Conservation (phyloP, 2,888 invertebrate species). For the Azorinus chamasolen region DNA sequence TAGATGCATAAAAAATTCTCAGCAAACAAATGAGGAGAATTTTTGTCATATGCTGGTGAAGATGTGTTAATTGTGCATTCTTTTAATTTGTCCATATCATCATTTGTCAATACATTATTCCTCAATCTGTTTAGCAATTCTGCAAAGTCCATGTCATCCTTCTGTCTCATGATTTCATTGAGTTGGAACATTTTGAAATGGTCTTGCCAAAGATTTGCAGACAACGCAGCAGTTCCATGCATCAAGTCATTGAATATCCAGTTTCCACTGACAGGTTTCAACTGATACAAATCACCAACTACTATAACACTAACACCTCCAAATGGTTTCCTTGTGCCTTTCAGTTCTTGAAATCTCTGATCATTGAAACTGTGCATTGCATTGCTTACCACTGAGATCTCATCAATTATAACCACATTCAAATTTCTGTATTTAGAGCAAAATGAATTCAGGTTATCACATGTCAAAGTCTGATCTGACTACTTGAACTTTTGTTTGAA, state of each 20-base stretch:
- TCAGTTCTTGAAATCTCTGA: too few species aligned
- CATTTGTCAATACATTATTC: conserved; percentile 12
- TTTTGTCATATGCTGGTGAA: too few species aligned
- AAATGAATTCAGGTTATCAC: conserved; percentile 32
- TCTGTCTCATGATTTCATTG: conserved; percentile 61
- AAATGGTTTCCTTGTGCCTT: conserved; percentile 27
- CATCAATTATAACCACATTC: conserved; percentile 58
- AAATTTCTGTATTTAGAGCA: conserved; percentile 9
- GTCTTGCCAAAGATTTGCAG: conserved; percentile 52
- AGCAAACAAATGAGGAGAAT: too few species aligned
- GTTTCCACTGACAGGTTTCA: conserved; percentile 50
- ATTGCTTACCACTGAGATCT: conserved; percentile 67
- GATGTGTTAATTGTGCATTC: too few species aligned
- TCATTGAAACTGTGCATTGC: too few species aligned
- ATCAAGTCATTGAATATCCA: conserved; percentile 39
- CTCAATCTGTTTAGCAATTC: too few species aligned
- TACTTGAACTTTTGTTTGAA: too few species aligned
- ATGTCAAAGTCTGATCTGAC: too few species aligned
- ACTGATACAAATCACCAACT: conserved; percentile 60
- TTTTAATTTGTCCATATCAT: too few species aligned
- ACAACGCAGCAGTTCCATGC: conserved; percentile 29
- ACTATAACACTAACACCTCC: conserved; percentile 44
- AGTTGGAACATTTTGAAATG: too few species aligned
- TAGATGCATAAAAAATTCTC: too few species aligned
- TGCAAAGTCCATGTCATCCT: conserved; percentile 36